Base-by-base conservation (phyloP, 2,888 invertebrate genomes). In the Tiphia femorata region DNA sequence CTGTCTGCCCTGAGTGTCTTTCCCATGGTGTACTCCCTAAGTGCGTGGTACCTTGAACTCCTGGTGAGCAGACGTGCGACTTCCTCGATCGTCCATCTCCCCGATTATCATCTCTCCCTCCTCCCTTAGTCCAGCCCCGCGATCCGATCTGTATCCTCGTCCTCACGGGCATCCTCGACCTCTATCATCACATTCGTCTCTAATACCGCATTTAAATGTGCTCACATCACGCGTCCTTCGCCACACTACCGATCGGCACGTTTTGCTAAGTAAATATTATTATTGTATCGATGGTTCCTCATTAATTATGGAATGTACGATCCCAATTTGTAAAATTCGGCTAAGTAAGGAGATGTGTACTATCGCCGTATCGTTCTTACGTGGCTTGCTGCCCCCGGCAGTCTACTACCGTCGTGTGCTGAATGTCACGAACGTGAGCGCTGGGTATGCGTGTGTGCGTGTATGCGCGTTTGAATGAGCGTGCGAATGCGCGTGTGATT, bases 281-380 rank as follows among this genome's bases (percentile, higher is more conserved):
- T 71, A 73, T 76, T 78, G 75, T 80, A 78, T 80, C 79, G 77
- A 78, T 80, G 79, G 79, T 80, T 80, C 79, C 77, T 80, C 73
- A 73, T 75, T 78, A 76, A 78, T 73, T 78, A 79, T 74, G 72
- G 72, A 74, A 72, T 78, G 72, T 78, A 78, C 69, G 70, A 62
- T 75, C 71, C 75, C 70, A 67, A 75, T 77, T 79, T 75, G 75
- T 75, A 76, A 79, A 78, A 76, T 79, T 76, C 64, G 63, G 20
- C 56, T 75, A 74, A 75, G 67, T 55, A 75, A 73, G 73, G 66
- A 70, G 67, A 60, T 73, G 72, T 77, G 75, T 76, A 68, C 50
- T 58, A 64, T 73, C 62, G 66, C 66, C 64, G 65, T 74, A 74
- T 71, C 67, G 64, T 72, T 67, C 66, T 67, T 73, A 69, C 69